Base-by-base conservation (phyloP, 2,888 invertebrate species). In the Lissocephala sabroskyi region DNA sequence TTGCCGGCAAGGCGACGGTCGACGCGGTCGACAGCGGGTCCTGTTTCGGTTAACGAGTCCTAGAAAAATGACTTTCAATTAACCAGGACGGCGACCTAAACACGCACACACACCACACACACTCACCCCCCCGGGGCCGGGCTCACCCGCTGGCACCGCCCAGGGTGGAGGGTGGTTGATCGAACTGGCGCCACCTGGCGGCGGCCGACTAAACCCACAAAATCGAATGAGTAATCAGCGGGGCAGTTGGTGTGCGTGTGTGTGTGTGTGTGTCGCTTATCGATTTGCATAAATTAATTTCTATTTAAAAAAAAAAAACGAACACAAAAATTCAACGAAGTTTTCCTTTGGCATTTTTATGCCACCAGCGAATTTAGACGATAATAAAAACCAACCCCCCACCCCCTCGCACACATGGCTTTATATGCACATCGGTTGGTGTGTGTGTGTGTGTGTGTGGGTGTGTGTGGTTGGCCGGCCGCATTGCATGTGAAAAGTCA, bases 211-310 rank as follows among this genome's bases (percentile, higher is more conserved):
- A n/a, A n/a, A n/a, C n/a, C n/a, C n/a, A n/a, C n/a, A n/a, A n/a
- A n/a, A n/a, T n/a, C n/a, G n/a, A n/a, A n/a, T n/a, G n/a, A n/a
- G n/a, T n/a, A n/a, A n/a, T n/a, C n/a, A n/a, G n/a, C n/a, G n/a
- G n/a, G n/a, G n/a, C n/a, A 23, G n/a, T 13, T 10, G 23, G 7
- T 33, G 46, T 41, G 10, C 29, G 2, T 17, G 6, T 30, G 30
- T 45, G 37, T 32, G 45, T 50, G 40, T 26, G 43, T 43, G 29
- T 45, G 28, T 35, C 37, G 55, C 74, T 74, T 74, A 71, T 71
- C 74, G 70, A 71, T 71, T 71, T 60, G 70, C 70, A 71, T 71
- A 74, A 74, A 71, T 71, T 74, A 71, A 74, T 74, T 71, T 66
- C 59, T 66, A 70, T 68, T 74, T 70, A 68, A 70, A 70, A 73